A percentile compares a stretch with the other conserved stretches of the same genome.
These are phyloP conservation scores for Lontra canadensis DNA, from an alignment of 2,113 vertebrate genomes.

Conservation along the genomic window DNA sequence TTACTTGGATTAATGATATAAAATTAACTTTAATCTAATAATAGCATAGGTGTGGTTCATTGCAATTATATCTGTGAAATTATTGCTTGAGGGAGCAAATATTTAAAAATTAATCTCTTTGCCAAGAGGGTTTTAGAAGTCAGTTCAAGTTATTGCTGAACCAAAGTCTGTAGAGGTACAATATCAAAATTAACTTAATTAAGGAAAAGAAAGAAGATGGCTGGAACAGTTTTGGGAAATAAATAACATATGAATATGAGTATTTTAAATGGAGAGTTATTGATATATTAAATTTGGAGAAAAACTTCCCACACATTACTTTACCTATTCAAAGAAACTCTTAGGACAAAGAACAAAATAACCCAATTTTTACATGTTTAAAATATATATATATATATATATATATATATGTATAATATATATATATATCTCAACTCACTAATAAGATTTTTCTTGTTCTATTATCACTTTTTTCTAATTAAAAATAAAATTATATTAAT, in stretches of 20 bases:
- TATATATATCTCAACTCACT: background rate
- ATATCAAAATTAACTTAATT: slow-evolving; percentile 19
- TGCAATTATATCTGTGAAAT: slow-evolving; percentile 51
- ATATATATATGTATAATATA: background rate
- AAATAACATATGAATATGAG: background rate
- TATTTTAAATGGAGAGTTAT: background rate
- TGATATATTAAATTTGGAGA: background rate
- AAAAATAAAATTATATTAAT: background rate
- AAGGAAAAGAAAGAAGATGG: background rate
- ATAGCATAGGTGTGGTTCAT: background rate
- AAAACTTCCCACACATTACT: background rate
- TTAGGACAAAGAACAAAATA: background rate
- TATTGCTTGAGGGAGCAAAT: background rate
- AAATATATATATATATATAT: background rate
- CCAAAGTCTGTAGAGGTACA: background rate
- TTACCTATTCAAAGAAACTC: background rate
- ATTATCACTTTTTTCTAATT: background rate
- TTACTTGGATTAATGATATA: background rate
- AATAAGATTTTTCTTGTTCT: background rate
- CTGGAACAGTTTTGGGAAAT: background rate
- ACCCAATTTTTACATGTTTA: background rate
- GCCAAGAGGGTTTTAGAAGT: background rate
- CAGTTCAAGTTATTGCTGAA: slow-evolving; percentile 9
- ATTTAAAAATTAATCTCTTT: slow-evolving; percentile 37
- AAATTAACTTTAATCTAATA: slow-evolving; percentile 9